These are phyloP conservation scores for Rhyacichthys aspro DNA, from an alignment of 2,797 vertebrate species.

Conservation along the genomic window DNA sequence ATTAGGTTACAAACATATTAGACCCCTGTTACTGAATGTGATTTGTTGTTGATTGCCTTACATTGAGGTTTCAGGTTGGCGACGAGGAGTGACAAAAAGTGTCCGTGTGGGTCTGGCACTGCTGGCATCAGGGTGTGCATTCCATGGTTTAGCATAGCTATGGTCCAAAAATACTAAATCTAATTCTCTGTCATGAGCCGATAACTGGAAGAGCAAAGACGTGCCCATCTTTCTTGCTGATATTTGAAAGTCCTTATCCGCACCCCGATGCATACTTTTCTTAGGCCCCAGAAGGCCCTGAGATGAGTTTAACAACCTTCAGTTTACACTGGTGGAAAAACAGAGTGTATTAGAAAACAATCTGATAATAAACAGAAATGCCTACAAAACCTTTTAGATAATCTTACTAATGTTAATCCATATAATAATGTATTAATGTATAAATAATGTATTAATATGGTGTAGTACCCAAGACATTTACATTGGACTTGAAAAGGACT, in stretches of 20 bases:
- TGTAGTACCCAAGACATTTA: too few relatives aligned
- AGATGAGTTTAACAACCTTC: constrained; percentile 36
- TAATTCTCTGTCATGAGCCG: constrained; percentile 91
- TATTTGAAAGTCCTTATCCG: constrained; percentile 90
- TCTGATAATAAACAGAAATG: not conserved
- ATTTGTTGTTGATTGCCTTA: constrained; percentile 73
- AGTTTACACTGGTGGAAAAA: constrained; percentile 23
- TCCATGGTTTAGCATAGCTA: constrained; percentile 98
- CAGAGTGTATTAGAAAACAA: not conserved
- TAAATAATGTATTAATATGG: too few relatives aligned
- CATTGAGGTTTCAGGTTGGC: constrained; percentile 84
- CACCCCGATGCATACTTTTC: constrained; percentile 85
- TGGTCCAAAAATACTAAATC: constrained; percentile 96
- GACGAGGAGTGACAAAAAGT: constrained; percentile 90
- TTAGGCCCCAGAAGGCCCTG: constrained; percentile 56
- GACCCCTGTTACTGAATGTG: not conserved
- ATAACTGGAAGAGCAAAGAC: constrained; percentile 93
- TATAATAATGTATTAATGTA: too few relatives aligned
- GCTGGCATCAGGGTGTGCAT: constrained; percentile 95
- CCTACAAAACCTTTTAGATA: not conserved
- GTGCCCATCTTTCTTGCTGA: constrained; percentile 93
- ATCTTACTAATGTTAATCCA: too few relatives aligned
- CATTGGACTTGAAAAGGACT: too few relatives aligned
- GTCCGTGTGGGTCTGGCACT: constrained; percentile 92
- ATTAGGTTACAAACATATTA: not conserved